These are phyloP conservation scores for Ornithoptera alexandrae DNA, from an alignment of 2,888 invertebrate genomes.

Conservation along the genomic window DNA sequence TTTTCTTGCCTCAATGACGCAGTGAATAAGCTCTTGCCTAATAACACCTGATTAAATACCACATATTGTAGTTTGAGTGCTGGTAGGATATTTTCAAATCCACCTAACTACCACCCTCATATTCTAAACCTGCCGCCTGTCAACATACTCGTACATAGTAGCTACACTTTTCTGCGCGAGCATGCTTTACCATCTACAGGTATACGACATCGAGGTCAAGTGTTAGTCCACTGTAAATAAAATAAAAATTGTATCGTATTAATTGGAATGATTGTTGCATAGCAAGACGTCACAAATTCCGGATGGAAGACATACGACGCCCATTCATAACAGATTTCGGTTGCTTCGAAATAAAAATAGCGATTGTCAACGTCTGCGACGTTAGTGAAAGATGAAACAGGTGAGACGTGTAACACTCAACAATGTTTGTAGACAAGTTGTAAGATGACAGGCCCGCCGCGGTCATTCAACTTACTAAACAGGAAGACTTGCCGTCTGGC, in stretches of 20 bases:
- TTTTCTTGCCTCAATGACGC: too few relatives aligned
- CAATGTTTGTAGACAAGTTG: slow-evolving; percentile 51
- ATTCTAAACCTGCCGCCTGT: too few relatives aligned
- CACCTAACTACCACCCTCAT: too few relatives aligned
- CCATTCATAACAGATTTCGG: slow-evolving; percentile 61
- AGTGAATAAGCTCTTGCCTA: too few relatives aligned
- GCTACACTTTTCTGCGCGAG: too few relatives aligned
- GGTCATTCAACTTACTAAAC: slow-evolving; percentile 41
- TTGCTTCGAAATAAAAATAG: slow-evolving; percentile 61
- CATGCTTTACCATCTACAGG: too few relatives aligned
- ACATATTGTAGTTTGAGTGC: too few relatives aligned
- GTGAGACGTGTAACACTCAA: slow-evolving; percentile 54
- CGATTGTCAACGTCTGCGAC: slow-evolving; percentile 50
- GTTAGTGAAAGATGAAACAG: slow-evolving; percentile 71
- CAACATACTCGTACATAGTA: too few relatives aligned
- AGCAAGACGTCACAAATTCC: background rate
- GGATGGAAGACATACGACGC: slow-evolving; percentile 32
- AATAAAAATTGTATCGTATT: background rate
- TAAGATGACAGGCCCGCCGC: slow-evolving; percentile 58
- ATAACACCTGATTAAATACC: too few relatives aligned
- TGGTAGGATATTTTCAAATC: too few relatives aligned
- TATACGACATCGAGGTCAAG: too few relatives aligned
- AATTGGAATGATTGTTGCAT: background rate
- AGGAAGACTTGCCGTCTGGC: slow-evolving; percentile 25
- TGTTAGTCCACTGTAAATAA: background rate